Conservation (phyloP, 2,113 vertebrate species). For the Saccopteryx bilineata region DNA sequence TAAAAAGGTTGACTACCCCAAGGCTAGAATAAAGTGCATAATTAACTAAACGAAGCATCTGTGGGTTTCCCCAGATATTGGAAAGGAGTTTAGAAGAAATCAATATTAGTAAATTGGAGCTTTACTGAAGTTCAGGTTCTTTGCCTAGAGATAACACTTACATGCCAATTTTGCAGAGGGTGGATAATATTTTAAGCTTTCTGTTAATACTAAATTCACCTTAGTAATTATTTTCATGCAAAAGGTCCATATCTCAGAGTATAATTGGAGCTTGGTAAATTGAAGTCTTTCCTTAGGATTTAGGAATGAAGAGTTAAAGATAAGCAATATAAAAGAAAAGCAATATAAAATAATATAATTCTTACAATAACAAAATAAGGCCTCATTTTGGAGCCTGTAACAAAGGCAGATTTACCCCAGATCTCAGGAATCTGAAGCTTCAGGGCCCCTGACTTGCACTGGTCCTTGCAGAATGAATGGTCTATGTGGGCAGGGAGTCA, state of each 20-base stretch:
- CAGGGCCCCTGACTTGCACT: neutral
- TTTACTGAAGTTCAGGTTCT: neutral
- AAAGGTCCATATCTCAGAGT: neutral
- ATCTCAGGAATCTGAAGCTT: neutral
- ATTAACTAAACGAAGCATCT: constrained; percentile 55
- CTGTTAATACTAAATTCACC: neutral
- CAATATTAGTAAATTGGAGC: constrained; percentile 50
- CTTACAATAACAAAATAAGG: neutral
- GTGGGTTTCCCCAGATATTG: constrained; percentile 32
- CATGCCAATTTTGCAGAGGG: constrained; percentile 13
- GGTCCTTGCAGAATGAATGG: neutral
- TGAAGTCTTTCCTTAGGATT: neutral
- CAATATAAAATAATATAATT: neutral
- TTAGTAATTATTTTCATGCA: constrained; percentile 19
- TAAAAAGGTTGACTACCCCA: no score
- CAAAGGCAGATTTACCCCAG: neutral
- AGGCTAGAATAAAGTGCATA: constrained; percentile 16
- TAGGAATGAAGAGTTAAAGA: constrained; percentile 44
- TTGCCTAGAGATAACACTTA: constrained; percentile 1
- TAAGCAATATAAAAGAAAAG: neutral
- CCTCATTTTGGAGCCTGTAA: neutral
- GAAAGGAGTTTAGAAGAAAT: constrained; percentile 55
- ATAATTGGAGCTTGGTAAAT: neutral
- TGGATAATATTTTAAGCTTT: constrained; percentile 10
- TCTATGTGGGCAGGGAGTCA: neutral